Base-by-base conservation (phyloP, 2,888 invertebrate genomes). In the Thymelicus lineola region DNA sequence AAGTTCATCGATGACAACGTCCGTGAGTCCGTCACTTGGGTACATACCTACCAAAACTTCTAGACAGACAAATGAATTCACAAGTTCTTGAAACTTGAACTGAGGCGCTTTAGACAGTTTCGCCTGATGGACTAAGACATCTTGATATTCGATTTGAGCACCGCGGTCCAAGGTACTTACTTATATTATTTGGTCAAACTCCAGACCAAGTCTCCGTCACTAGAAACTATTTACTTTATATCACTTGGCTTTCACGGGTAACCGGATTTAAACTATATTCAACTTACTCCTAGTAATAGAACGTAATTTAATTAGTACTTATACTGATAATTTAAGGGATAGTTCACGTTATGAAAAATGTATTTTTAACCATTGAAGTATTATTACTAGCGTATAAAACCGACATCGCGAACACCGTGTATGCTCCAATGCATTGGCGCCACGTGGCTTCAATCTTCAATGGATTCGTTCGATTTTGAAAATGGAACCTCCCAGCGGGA, bases 61-160 rank as follows among this genome's bases (percentile, higher is more conserved):
- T 84, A 90, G 89, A 88, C 90, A 86, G 89, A 88, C 87, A 84
- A 90, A 91, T 90, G 90, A 89, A 91, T 90, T 89, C 87, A 78
- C 86, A 86, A 90, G 86, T 89, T 86, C 83, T 87, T 78, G 82
- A 84, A 88, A 89, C 86, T 90, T 84, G 76, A 74, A 73, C 74
- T 73, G 71, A 63, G 79, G 81, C 79, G 76, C 77, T 80, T 79
- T 75, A 79, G 76, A 78, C 83, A 80, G 82, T 84, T 83, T 83
- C 82, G 81, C 78, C 79, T 83, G 84, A 85, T 86, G 81, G 80
- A 85, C 82, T 83, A 76, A 77, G 77, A 78, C 79, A 78, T 80
- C 76, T 79, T 79, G 76, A 77, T 79, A 74, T 67, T 73, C 68
- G 71, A 73, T 75, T 75, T 72, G 70, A 74, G 70, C 63, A 57